phyloP scores from a whole-genome alignment of 2,888 invertebrate species.

The Lepas anatifera region DNA sequence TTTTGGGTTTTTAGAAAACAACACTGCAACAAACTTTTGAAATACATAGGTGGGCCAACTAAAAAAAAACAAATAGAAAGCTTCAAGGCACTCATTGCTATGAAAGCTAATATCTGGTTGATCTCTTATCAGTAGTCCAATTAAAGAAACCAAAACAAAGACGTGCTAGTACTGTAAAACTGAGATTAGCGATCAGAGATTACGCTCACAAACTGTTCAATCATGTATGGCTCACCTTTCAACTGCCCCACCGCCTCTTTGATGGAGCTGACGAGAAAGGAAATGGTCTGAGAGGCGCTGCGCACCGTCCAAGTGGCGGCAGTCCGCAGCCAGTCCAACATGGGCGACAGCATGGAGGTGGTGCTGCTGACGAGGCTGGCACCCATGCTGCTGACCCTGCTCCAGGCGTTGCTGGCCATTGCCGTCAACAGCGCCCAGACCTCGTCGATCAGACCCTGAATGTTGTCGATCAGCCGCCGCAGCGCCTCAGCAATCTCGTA shows the following conservation, averaged over 20 bases:
- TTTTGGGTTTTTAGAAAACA: too few relatives aligned
- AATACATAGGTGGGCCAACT: too few relatives aligned
- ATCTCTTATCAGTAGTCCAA: too few relatives aligned
- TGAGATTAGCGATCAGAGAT: too few relatives aligned
- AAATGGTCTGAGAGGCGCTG: not conserved
- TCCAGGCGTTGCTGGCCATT: not conserved
- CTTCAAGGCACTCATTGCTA: too few relatives aligned
- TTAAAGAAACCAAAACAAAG: too few relatives aligned
- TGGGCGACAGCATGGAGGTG: not conserved
- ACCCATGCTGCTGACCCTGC: not conserved
- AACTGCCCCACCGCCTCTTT: not conserved
- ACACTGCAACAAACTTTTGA: too few relatives aligned
- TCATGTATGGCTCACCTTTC: not conserved
- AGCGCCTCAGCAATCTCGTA: not conserved
- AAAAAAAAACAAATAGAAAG: too few relatives aligned
- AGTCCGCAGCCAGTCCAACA: not conserved
- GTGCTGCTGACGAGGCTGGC: not conserved
- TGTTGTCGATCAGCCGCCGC: not conserved
- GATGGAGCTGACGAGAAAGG: not conserved
- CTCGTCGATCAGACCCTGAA: not conserved
- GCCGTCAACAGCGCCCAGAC: not conserved
- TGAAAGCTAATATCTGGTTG: too few relatives aligned
- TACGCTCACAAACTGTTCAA: too few relatives aligned
- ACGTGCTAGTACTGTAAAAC: too few relatives aligned
- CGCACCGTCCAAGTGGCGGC: not conserved